Conservation (phyloP, 2,797 vertebrate species). For the Pseudochaenichthys georgianus region DNA sequence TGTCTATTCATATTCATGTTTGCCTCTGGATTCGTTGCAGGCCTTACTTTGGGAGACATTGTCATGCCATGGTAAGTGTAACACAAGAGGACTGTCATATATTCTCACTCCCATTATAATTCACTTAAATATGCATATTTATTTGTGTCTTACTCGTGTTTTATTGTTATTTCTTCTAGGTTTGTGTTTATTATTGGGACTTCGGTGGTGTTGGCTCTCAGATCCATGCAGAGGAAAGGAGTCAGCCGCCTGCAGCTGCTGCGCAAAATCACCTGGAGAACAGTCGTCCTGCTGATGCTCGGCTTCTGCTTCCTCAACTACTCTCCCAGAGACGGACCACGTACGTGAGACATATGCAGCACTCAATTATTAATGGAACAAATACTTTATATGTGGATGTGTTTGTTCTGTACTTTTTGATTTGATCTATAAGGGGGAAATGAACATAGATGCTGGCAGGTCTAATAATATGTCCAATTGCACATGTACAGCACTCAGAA, state of each 20-base stretch:
- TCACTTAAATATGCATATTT: neutral
- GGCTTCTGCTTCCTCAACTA: slow-evolving; percentile 87
- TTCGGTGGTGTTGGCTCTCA: slow-evolving; percentile 83
- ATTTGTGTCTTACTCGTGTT: neutral
- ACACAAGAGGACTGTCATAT: neutral
- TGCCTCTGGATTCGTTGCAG: slow-evolving; percentile 70
- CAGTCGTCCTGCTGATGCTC: slow-evolving; percentile 73
- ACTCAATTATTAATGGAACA: neutral
- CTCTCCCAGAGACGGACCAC: slow-evolving; percentile 79
- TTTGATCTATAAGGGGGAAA: slow-evolving; percentile 13
- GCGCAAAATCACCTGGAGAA: slow-evolving; percentile 79
- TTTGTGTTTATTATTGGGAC: slow-evolving; percentile 87
- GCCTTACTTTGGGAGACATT: slow-evolving; percentile 87
- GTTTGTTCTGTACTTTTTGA: slow-evolving; percentile 22
- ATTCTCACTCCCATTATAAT: neutral
- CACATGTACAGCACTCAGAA: neutral
- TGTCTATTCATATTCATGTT: slow-evolving; percentile 29
- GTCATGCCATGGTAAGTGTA: slow-evolving; percentile 90
- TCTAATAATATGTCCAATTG: slow-evolving; percentile 22
- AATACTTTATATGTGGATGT: neutral
- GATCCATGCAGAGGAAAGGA: slow-evolving; percentile 78
- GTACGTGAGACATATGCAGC: slow-evolving; percentile 64
- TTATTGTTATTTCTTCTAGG: slow-evolving; percentile 56
- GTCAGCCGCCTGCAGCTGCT: slow-evolving; percentile 75
- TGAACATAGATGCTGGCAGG: neutral